These are phyloP conservation scores for Alethe castanea DNA, from an alignment of 2,113 vertebrate genomes.

Conservation along the genomic window DNA sequence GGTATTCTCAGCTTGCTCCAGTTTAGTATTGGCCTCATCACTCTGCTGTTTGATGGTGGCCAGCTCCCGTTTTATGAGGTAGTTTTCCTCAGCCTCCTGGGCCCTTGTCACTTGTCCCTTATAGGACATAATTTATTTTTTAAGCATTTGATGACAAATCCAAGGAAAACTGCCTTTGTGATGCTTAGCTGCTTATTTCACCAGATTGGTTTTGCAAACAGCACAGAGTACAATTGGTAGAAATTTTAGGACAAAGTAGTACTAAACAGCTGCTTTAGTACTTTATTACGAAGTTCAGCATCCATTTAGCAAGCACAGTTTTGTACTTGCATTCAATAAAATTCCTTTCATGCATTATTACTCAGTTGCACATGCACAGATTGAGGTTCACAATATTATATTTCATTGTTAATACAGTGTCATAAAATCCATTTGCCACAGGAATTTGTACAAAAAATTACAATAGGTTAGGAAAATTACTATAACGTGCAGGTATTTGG, in stretches of 20 bases:
- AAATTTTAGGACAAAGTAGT: constrained; percentile 60
- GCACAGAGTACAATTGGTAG: constrained; percentile 50
- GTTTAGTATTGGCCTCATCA: constrained; percentile 91
- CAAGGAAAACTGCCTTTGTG: constrained; percentile 68
- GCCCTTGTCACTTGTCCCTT: constrained; percentile 99
- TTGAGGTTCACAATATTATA: constrained; percentile 14
- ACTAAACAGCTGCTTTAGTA: constrained; percentile 53
- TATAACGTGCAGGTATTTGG: constrained; percentile 61
- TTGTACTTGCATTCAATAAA: constrained; percentile 45
- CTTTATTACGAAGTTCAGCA: constrained; percentile 37
- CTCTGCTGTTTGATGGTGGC: constrained; percentile 96
- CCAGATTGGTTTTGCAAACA: constrained; percentile 55
- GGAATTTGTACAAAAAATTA: constrained; percentile 46
- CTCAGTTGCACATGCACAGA: constrained; percentile 70
- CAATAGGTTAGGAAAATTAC: constrained; percentile 62
- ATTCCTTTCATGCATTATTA: constrained; percentile 78
- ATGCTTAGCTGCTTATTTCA: constrained; percentile 68
- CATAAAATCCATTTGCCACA: constrained; percentile 32
- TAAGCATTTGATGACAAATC: constrained; percentile 73
- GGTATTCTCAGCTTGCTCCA: constrained; percentile 93
- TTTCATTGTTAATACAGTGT: constrained; percentile 60
- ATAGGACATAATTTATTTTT: constrained; percentile 87
- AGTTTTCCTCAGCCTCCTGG: constrained; percentile 99
- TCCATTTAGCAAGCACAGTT: constrained; percentile 47
- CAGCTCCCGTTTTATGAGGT: constrained; percentile 99